Base-by-base conservation (phyloP, 2,113 vertebrate species). In the Lasiurus borealis region DNA sequence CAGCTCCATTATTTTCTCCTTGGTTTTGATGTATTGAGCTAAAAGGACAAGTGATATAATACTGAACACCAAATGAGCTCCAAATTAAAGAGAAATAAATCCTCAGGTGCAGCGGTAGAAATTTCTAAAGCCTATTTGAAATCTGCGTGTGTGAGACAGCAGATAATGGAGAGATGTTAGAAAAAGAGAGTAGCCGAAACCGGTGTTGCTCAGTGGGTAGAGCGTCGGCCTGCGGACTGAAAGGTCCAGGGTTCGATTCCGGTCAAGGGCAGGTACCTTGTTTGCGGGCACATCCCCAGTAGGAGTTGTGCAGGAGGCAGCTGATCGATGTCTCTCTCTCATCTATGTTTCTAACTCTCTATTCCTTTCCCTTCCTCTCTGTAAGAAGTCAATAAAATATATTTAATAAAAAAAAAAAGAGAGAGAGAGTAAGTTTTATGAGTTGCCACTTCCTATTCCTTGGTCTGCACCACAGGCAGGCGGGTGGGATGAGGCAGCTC, bases 21-120 rank as follows among this genome's bases (percentile, higher is more conserved):
- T 25, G 19, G 84, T 36, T 90, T 89, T 76, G 64, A 44, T 52
- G 7, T 5, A 59, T 23, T 46, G 34, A 52, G 59, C 73, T 57
- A 69, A 94, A 90, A 92, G 76, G 91, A 88, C 36, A 52, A 50
- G 57, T 19, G 8, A 81, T 95, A 52, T 44, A 72, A 94, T 48
- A 80, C 8, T 25, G 54, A 85, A 88, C 73, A 78, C 29, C 34
- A 87, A 93, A 93, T 50, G 89, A 73, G 46, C 25, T 62, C 23
- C 71, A 80, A 88, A 87, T 76, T 31, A 89, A 87, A 72, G 66
- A 77, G 82, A 93, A 76, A 44, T 68, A 69, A 90, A 34, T 62
- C 92, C 88, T 78, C 40, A 18, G 78, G 25, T 16, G 50, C 9
- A 50, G 36, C 3, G 2, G 27, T 1, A 52, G 88, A 52, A 54